phyloP scores from a whole-genome alignment of 2,888 invertebrate genomes.

The Apotomis betuletana region DNA sequence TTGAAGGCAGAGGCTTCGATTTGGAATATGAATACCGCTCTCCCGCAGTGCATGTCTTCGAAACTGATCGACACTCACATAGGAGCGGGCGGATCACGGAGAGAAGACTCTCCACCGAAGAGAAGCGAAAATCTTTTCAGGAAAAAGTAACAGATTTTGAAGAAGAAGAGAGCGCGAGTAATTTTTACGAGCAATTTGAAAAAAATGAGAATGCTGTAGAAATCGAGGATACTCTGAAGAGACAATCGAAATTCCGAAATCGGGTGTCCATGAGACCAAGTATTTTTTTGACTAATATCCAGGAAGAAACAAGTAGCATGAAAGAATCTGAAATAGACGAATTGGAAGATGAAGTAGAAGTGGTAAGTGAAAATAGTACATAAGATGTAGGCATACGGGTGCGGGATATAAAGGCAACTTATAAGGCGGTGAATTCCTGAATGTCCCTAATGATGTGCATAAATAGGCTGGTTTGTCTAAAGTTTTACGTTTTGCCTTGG shows the following conservation, averaged over 20 bases:
- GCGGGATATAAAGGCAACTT: no score
- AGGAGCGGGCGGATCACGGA: constrained; percentile 57
- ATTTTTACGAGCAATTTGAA: constrained; percentile 79
- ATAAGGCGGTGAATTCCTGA: no score
- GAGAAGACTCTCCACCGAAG: constrained; percentile 46
- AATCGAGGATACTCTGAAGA: constrained; percentile 55
- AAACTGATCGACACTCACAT: constrained; percentile 56
- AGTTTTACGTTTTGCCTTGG: no score
- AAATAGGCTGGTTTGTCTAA: no score
- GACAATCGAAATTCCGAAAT: constrained; percentile 57
- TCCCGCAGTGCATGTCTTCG: constrained; percentile 53
- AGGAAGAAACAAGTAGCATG: constrained; percentile 65
- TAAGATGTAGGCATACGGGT: no score
- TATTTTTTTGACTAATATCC: constrained; percentile 71
- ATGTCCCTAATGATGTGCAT: no score
- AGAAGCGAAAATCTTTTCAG: constrained; percentile 51
- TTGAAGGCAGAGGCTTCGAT: constrained; percentile 77
- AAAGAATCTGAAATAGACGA: constrained; percentile 60
- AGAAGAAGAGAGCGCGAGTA: constrained; percentile 63
- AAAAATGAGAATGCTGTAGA: constrained; percentile 65
- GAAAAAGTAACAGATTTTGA: constrained; percentile 53
- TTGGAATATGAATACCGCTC: constrained; percentile 70
- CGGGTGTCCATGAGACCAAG: constrained; percentile 76
- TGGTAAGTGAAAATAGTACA: constrained; percentile 58
- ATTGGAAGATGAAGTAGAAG: constrained; percentile 61